phyloP scores from a whole-genome alignment of 2,113 vertebrate genomes.

The Protomyctophum bolini region DNA sequence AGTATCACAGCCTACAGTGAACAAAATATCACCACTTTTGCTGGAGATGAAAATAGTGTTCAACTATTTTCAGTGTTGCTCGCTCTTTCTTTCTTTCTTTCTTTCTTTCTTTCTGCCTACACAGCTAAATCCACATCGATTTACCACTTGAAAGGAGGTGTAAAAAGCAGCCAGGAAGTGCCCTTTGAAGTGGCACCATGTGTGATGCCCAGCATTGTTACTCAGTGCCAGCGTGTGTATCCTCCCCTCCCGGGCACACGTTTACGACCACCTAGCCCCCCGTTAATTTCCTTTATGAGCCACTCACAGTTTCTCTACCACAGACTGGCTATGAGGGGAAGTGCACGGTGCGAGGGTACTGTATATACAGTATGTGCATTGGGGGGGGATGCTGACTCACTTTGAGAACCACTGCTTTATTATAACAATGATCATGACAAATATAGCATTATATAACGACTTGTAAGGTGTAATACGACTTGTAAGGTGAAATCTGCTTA shows the following conservation, averaged over 20 bases:
- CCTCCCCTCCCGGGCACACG: background rate
- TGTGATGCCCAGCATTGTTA: background rate
- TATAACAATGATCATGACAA: too few species aligned
- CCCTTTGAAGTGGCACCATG: background rate
- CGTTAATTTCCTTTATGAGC: slow-evolving; percentile 4
- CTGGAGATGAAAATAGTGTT: too few species aligned
- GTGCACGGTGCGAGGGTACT: background rate
- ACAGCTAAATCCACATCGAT: background rate
- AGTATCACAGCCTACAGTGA: background rate
- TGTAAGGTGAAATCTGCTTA: too few species aligned
- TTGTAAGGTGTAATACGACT: too few species aligned
- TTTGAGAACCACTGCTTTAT: too few species aligned
- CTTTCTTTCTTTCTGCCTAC: background rate
- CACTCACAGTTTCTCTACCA: background rate
- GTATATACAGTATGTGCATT: background rate
- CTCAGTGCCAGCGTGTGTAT: background rate
- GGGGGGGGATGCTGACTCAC: too few species aligned
- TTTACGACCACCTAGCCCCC: background rate
- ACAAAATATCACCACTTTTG: background rate
- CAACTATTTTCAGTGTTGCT: too few species aligned
- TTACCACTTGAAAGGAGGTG: background rate
- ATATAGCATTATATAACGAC: too few species aligned
- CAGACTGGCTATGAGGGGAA: background rate
- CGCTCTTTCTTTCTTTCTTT: too few species aligned
- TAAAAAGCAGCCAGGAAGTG: background rate